Base-by-base conservation (phyloP, 2,888 invertebrate species). In the Macaria liturata region DNA sequence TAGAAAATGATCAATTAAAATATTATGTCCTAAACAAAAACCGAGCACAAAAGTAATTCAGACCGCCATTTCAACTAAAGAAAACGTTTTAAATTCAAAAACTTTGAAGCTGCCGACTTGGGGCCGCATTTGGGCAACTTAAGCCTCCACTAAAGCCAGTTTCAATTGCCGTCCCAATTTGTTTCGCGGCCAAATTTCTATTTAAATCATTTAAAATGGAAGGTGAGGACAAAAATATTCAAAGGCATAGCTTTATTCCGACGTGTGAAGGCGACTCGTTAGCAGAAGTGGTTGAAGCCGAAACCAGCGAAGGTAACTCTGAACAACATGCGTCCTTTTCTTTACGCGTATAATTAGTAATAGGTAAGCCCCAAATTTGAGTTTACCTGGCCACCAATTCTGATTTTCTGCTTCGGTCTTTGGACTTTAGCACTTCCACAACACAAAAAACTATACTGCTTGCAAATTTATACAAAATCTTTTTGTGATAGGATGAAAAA, bases 211-310 rank as follows among this genome's bases (percentile, higher is more conserved):
- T 64, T 34, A 61, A 9, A 55, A 52, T 34, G 61, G 30, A 44
- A 53, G 60, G 56, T 53, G 55, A 46, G 59, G 74, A 75, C 77
- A 76, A 80, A 74, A 69, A 74, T 74, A 68, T 74, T 70, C 67
- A 78, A 51, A 55, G 50, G 40, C 49, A 80, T 76, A 78, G 75
- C 79, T 76, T 78, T 78, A 81, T 82, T 84, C 80, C 73, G 80
- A 81, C 80, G 72, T 71, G 34, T 83, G 80, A 84, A 84, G 83
- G 78, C 77, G 73, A 44, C 59, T 59, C 59, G 59, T 59, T 59
- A 59, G 54, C 44, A 45, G 9, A 45, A 54, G 43, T 46, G 46
- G 32, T 59, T 66, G 56, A 44, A 51, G 62, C 62, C 64, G 40
- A 65, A 70, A 70, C 67, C 66, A 62, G 49, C 62, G 59, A 63